These are phyloP conservation scores for Neodiprion pinetum DNA, from an alignment of 1,140 invertebrate genomes.

Conservation along the genomic window DNA sequence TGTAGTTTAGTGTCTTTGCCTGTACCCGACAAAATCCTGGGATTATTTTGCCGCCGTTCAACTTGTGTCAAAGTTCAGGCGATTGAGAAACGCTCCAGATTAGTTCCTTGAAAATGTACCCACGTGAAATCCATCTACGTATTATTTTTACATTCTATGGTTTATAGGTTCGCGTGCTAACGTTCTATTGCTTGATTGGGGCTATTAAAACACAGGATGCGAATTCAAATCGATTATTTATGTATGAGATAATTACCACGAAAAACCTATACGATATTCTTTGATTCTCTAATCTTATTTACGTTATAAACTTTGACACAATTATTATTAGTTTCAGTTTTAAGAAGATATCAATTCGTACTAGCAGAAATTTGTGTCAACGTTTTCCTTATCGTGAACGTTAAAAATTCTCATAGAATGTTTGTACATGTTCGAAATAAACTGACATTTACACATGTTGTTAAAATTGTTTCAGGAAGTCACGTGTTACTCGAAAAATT, in stretches of 20 bases:
- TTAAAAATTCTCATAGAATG: background rate
- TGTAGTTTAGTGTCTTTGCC: too few species aligned
- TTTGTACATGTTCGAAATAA: too few species aligned
- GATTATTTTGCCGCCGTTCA: background rate
- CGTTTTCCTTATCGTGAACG: background rate
- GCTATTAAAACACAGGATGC: too few species aligned
- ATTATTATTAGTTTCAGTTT: background rate
- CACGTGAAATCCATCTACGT: background rate
- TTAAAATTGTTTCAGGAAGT: conserved; percentile 67
- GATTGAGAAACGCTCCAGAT: background rate
- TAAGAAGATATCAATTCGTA: background rate
- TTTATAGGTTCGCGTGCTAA: background rate
- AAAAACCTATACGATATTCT: background rate
- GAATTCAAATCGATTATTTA: background rate
- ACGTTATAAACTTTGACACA: background rate
- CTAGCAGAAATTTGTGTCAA: background rate
- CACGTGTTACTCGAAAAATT: conserved; percentile 91
- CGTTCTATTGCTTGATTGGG: too few species aligned
- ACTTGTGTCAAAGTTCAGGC: background rate
- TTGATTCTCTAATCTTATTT: background rate
- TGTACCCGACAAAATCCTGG: too few species aligned
- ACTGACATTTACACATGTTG: too few species aligned
- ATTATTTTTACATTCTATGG: background rate
- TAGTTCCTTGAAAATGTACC: background rate
- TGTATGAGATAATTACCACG: background rate